phyloP scores from a whole-genome alignment of 2,797 vertebrate species.

The Sciurus carolinensis region DNA sequence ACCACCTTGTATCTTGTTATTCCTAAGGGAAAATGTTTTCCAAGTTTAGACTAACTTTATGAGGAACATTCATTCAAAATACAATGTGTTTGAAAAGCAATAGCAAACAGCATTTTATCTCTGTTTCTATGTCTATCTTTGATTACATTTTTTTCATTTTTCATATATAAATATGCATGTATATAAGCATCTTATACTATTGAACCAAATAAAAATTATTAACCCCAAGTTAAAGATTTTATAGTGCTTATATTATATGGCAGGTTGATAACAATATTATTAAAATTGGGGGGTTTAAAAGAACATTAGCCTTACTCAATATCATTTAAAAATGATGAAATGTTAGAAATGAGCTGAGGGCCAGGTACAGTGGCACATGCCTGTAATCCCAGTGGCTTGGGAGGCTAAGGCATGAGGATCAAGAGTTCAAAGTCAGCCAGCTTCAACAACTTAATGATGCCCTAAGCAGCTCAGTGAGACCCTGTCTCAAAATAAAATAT shows the following conservation, averaged over 20 bases:
- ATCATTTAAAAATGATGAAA: background rate
- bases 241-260: background rate
- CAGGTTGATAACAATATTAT: background rate
- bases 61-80: background rate
- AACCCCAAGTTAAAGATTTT: background rate
- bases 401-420: too few species aligned
- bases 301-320: background rate
- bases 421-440: too few species aligned
- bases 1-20: background rate
- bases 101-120: background rate
- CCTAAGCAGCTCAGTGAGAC: too few species aligned
- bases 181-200: background rate
- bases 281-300: background rate
- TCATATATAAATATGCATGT: too few species aligned
- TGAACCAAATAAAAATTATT: background rate
- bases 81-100: background rate
- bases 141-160: background rate
- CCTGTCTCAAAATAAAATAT: too few species aligned
- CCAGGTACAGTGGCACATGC: too few species aligned
- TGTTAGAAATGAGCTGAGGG: background rate
- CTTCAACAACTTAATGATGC: too few species aligned
- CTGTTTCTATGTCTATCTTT: background rate
- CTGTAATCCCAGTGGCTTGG: too few species aligned
- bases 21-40: background rate
- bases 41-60: background rate